These are phyloP conservation scores for Leucoraja erinaceus DNA, from an alignment of 2,113 vertebrate species.

Conservation along the genomic window DNA sequence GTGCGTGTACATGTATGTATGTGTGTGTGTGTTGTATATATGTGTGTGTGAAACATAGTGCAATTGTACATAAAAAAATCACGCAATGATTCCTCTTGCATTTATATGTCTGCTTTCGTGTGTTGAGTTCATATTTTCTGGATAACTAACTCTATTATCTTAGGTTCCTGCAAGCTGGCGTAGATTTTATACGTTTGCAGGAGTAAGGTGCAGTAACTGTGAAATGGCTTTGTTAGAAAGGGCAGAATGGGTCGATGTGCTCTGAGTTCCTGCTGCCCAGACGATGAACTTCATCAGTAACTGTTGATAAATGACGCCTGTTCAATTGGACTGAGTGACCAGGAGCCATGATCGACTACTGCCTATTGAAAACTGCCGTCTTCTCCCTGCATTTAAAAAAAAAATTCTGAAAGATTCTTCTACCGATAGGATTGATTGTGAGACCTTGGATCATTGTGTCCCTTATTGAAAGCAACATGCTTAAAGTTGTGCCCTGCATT, in stretches of 20 bases:
- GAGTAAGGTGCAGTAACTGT: constrained; percentile 46
- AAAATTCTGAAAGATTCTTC: constrained; percentile 20
- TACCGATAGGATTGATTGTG: constrained; percentile 28
- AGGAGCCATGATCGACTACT: constrained; percentile 40
- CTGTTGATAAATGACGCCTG: constrained; percentile 45
- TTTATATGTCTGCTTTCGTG: constrained; percentile 8
- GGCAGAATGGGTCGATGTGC: constrained; percentile 43
- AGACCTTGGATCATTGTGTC: constrained; percentile 27
- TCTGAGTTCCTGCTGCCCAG: constrained; percentile 42
- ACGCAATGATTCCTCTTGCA: background rate
- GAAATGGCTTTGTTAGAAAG: constrained; percentile 49
- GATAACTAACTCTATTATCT: constrained; percentile 45
- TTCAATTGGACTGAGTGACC: constrained; percentile 41
- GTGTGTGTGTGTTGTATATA: background rate
- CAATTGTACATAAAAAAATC: background rate
- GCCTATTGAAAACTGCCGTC: constrained; percentile 41
- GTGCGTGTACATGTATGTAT: background rate
- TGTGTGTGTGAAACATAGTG: background rate
- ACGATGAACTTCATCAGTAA: constrained; percentile 45
- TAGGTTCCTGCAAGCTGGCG: background rate
- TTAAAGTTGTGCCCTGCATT: constrained; percentile 28
- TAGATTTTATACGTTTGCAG: constrained; percentile 44
- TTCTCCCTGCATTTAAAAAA: background rate
- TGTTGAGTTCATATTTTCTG: constrained; percentile 35
- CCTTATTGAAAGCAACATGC: background rate